phyloP scores from a whole-genome alignment of 2,113 vertebrate species.

The Sula dactylatra region DNA sequence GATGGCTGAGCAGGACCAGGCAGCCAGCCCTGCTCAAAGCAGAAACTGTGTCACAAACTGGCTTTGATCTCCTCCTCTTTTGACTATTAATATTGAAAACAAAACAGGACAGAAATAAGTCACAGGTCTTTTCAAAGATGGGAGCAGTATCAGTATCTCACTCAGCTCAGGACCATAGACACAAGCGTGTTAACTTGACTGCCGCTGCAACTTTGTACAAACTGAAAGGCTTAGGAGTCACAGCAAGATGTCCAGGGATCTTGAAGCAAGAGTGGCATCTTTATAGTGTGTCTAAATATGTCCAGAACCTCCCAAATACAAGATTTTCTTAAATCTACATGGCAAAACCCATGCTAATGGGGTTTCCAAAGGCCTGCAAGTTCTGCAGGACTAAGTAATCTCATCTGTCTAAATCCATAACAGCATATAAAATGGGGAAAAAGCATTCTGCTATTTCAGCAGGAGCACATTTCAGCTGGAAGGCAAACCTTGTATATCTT shows the following conservation, averaged over 20 bases:
- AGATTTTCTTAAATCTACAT: neutral
- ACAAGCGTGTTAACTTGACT: neutral
- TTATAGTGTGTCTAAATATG: neutral
- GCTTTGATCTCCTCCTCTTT: neutral
- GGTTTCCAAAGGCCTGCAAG: neutral
- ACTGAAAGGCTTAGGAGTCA: neutral
- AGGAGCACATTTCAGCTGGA: neutral
- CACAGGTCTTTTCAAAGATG: neutral
- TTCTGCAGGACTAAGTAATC: neutral
- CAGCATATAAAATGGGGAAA: neutral
- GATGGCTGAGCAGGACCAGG: neutral
- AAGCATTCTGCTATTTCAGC: neutral
- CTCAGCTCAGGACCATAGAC: neutral
- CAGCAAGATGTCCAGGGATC: neutral
- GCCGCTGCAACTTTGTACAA: neutral
- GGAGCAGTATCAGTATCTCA: neutral
- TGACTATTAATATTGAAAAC: neutral
- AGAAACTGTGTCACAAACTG: neutral
- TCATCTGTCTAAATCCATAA: neutral
- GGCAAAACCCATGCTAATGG: neutral
- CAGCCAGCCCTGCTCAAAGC: neutral
- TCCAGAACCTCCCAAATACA: neutral
- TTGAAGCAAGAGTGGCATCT: neutral
- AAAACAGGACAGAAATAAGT: neutral
- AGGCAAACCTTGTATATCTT: neutral